Evolutionary conservation across 2,888 invertebrate genomes (phyloP), one percentile per base, ranked within the genome.

Genomic region (Ctena decussata): DNA sequence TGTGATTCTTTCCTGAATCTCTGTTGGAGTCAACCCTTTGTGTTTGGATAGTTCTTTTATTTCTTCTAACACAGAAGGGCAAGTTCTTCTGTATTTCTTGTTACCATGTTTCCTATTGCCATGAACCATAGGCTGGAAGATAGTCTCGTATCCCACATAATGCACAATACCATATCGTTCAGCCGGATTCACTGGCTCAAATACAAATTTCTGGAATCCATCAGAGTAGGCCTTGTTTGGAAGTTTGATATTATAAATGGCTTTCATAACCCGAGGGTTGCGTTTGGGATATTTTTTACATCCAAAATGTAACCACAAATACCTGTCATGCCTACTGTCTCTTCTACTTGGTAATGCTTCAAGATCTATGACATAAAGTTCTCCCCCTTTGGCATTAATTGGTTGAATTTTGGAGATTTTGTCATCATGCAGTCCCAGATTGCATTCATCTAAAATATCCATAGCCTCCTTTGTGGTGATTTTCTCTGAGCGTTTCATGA

Each of bases 91-190:
- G 24, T 65, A 35, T 8, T 12, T 24, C 21, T 65, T 65, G 27
- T 32, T 35, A 65, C 65, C 65, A 65, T 65, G 24, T 24, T 65
- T 65, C 30, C 65, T 65, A 24, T 65, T 65, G 35, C 65, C 65
- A 35, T 65, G 65, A 11, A 35, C 35, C 65, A 65, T 21, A 35
- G 65, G 65, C 65, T 65, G 32, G 35, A 35, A 65, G 3, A 65
- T 1, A 3, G 32, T 12, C 21, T 65, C 65, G 21, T 65, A 65
- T 15, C 65, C 65, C 6, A 24, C 18, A 24, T 65, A 65, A 12
- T 65, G 65, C 35, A 65, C 30, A 18, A 65, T 18, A 35, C 24
- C 27, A n/a, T 30, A 65, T 11, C 65, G 32, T 21, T 18, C 65
- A 8, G 32, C 32, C 18, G 27, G 30, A 18, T 65, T 35, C 8